A percentile compares a stretch with the other conserved stretches of the same genome.
Conservation (phyloP, 2,797 vertebrate species). For the Cephalopachus bancanus region DNA sequence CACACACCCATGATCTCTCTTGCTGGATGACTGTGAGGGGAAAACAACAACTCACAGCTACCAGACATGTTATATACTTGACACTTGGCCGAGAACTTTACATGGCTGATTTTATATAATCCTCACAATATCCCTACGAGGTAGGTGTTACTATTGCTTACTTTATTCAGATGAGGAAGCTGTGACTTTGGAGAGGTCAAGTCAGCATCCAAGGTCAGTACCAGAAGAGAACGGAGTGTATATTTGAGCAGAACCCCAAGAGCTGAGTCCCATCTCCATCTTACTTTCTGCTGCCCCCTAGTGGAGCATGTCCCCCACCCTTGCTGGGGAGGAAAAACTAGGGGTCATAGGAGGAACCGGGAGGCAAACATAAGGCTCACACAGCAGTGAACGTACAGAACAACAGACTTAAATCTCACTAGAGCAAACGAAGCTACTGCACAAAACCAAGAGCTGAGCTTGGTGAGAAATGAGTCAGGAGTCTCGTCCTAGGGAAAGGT, state of each 20-base stretch:
- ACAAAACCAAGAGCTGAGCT: not conserved
- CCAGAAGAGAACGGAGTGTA: not conserved
- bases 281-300: not conserved
- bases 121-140: not conserved
- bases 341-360: too few relatives aligned
- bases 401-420: not conserved
- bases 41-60: not conserved
- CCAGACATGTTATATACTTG: fast-evolving
- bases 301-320: not conserved
- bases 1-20: not conserved
- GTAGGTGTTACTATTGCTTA: not conserved
- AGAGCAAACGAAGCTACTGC: not conserved
- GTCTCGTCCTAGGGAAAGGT: not conserved
- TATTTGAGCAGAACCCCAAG: not conserved
- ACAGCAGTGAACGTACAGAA: not conserved
- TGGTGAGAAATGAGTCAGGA: not conserved
- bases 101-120: not conserved
- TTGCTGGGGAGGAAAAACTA: not conserved
- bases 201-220: not conserved
- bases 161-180: not conserved
- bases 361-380: not conserved
- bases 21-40: not conserved
- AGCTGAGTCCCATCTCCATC: not conserved
- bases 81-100: not conserved
- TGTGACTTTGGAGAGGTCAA: not conserved